phyloP scores from a whole-genome alignment of 2,888 invertebrate genomes.

The Notodonta ziczac region DNA sequence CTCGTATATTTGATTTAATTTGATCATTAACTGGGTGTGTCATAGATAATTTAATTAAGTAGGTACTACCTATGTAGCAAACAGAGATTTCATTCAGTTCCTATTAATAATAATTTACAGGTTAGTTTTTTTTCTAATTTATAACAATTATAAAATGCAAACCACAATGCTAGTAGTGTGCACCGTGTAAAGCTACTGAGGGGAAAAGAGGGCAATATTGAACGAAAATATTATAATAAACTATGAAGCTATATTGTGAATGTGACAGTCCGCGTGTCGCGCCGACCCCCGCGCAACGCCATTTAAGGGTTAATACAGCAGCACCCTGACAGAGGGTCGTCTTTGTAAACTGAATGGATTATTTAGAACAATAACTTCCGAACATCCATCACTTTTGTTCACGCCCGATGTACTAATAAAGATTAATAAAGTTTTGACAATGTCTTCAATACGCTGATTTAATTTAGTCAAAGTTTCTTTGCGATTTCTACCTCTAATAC shows the following conservation, averaged over 20 bases:
- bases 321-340: slow-evolving; percentile 65
- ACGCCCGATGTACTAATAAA: slow-evolving; percentile 63
- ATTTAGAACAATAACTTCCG: slow-evolving; percentile 72
- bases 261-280: slow-evolving; percentile 81
- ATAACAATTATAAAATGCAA: background rate
- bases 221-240: slow-evolving; percentile 81
- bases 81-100: too few relatives aligned
- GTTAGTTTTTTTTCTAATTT: background rate
- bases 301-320: slow-evolving; percentile 71
- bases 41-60: too few relatives aligned
- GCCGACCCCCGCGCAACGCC: slow-evolving; percentile 58
- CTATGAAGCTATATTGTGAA: slow-evolving; percentile 79
- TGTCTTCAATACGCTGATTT: slow-evolving; percentile 41
- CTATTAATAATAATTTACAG: too few relatives aligned
- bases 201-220: slow-evolving; percentile 70
- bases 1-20: too few relatives aligned
- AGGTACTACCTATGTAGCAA: too few relatives aligned
- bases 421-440: slow-evolving; percentile 65
- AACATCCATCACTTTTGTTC: slow-evolving; percentile 75
- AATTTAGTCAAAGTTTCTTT: slow-evolving; percentile 4
- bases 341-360: slow-evolving; percentile 77
- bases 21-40: too few relatives aligned
- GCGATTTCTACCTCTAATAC: too few relatives aligned
- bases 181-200: slow-evolving; percentile 39
- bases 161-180: slow-evolving; percentile 35